Evolutionary conservation across 2,888 invertebrate genomes (phyloP).

Genomic region (Drosophila setosimentum): DNA sequence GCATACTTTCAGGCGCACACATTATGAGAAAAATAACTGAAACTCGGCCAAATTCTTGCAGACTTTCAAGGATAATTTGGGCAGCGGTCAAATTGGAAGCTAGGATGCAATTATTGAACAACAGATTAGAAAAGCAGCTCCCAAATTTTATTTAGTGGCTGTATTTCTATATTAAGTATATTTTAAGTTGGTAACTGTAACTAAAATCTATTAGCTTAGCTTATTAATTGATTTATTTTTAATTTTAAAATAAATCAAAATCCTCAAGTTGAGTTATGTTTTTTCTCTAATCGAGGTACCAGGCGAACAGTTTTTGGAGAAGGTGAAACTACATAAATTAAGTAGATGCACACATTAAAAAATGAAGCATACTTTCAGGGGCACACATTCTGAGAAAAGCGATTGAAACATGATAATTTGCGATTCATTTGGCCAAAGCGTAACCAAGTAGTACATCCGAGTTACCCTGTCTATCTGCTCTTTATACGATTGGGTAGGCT

Average conservation of each 20-base stretch:
- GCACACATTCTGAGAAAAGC: background rate
- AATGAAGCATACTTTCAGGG: background rate
- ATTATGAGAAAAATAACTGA: fast-evolving
- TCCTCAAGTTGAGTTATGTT: background rate
- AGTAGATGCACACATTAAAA: background rate
- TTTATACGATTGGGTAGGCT: too few relatives aligned
- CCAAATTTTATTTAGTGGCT: background rate
- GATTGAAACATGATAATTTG: too few relatives aligned
- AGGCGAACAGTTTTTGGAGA: background rate
- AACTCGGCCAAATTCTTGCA: background rate
- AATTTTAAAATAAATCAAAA: too few relatives aligned
- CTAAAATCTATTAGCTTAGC: too few relatives aligned
- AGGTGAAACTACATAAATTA: background rate
- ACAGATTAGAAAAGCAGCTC: background rate
- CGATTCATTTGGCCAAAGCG: too few relatives aligned
- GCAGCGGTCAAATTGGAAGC: too few relatives aligned
- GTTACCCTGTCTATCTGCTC: too few relatives aligned
- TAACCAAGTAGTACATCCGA: too few relatives aligned
- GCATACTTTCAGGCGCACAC: background rate
- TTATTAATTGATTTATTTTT: too few relatives aligned
- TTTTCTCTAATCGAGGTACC: background rate
- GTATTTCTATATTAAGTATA: background rate
- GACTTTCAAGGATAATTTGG: too few relatives aligned
- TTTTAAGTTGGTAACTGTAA: too few relatives aligned
- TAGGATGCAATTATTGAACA: background rate